phyloP scores from a whole-genome alignment of 1,140 invertebrate species.

The Geopemphigus sp. region DNA sequence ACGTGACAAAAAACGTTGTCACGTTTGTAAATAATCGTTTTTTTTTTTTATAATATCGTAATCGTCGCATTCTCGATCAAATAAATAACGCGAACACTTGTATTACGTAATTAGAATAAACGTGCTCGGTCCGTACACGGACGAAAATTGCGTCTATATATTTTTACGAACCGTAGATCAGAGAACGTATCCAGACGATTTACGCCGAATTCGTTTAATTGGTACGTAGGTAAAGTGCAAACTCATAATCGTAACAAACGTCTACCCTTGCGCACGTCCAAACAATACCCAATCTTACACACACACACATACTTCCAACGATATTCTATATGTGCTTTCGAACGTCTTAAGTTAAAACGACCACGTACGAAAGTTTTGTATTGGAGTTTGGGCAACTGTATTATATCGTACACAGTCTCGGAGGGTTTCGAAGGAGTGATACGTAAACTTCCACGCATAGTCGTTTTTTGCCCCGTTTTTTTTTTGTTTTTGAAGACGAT shows the following conservation, averaged over 20 bases:
- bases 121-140: too few relatives aligned
- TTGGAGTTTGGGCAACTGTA: slow-evolving; percentile 31
- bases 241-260: background rate
- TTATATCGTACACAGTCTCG: slow-evolving; percentile 25
- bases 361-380: slow-evolving; percentile 38
- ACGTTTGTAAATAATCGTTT: too few relatives aligned
- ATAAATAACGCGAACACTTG: too few relatives aligned
- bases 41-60: too few relatives aligned
- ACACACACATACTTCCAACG: background rate
- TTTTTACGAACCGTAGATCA: too few relatives aligned
- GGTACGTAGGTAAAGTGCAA: slow-evolving; percentile 24
- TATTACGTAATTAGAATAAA: too few relatives aligned
- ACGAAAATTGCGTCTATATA: too few relatives aligned
- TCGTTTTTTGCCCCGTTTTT: background rate
- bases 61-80: too few relatives aligned
- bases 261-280: background rate
- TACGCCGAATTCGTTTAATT: slow-evolving; percentile 9
- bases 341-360: slow-evolving; percentile 43
- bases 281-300: background rate
- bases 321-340: background rate
- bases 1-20: too few relatives aligned
- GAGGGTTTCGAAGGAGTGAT: slow-evolving; percentile 22
- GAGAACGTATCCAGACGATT: background rate
- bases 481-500: slow-evolving; percentile 12
- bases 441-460: slow-evolving; percentile 4